These are phyloP conservation scores for Tiliacea citrago DNA, from an alignment of 2,888 invertebrate species.

Conservation along the genomic window DNA sequence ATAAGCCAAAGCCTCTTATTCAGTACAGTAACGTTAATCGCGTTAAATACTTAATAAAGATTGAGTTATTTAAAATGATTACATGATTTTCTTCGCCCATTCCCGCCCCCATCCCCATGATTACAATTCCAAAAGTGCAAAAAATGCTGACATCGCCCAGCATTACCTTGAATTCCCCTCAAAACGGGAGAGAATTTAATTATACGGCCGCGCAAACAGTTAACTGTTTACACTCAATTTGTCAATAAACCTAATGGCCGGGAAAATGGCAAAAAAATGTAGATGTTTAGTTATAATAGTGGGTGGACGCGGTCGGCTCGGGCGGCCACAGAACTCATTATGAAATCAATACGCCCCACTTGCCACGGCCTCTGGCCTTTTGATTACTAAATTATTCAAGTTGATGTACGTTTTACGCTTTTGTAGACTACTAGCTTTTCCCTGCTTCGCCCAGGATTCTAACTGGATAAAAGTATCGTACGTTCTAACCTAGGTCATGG, in stretches of 20 bases:
- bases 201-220: constrained; percentile 37
- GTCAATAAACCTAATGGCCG: constrained; percentile 47
- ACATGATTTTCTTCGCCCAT: background rate
- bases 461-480: background rate
- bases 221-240: constrained; percentile 52
- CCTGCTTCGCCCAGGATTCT: background rate
- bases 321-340: constrained; percentile 52
- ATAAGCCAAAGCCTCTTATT: background rate
- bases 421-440: background rate
- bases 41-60: background rate
- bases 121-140: constrained; percentile 1
- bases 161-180: constrained; percentile 16
- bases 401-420: constrained; percentile 22
- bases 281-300: constrained; percentile 46
- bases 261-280: constrained; percentile 52
- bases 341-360: constrained; percentile 64
- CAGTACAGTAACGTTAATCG: background rate
- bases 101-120: background rate
- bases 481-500: background rate
- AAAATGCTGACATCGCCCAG: constrained; percentile 10
- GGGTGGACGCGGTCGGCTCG: constrained; percentile 14
- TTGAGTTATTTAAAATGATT: background rate
- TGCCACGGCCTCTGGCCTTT: constrained; percentile 69
- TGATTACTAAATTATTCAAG: constrained; percentile 64
- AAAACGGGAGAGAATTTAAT: constrained; percentile 39